phyloP scores from a whole-genome alignment of 1,140 invertebrate species.

The Theocolax elegans region DNA sequence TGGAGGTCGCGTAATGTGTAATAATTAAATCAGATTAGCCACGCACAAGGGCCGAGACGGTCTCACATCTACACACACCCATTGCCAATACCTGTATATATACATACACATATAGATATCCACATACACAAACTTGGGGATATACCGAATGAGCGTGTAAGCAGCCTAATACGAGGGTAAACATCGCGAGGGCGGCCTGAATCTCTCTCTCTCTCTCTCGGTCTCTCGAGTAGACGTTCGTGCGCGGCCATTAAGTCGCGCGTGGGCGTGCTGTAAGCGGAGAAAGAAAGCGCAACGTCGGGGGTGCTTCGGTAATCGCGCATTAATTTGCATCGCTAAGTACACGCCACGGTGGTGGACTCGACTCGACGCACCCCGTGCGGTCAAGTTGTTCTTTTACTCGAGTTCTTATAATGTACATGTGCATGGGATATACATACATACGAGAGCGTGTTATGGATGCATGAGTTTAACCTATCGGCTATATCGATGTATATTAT shows the following conservation, averaged over 20 bases:
- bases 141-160: slow-evolving; percentile 48
- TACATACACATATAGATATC: neutral
- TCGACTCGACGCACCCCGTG: too few relatives aligned
- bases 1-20: slow-evolving; percentile 54
- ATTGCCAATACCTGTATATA: neutral
- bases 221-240: too few relatives aligned
- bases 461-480: too few relatives aligned
- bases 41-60: neutral
- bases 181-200: slow-evolving; percentile 46
- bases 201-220: neutral
- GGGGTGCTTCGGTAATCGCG: slow-evolving; percentile 59
- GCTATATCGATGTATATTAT: neutral
- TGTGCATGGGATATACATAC: too few relatives aligned
- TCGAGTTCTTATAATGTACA: too few relatives aligned
- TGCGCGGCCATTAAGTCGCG: slow-evolving; percentile 28
- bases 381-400: too few relatives aligned
- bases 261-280: neutral
- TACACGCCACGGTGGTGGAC: slow-evolving; percentile 59
- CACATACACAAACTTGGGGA: too few relatives aligned
- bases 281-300: slow-evolving; percentile 33
- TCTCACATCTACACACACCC: neutral
- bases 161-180: slow-evolving; percentile 52
- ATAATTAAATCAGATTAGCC: slow-evolving; percentile 61
- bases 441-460: neutral
- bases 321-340: slow-evolving; percentile 66